Base-by-base conservation (phyloP, 2,888 invertebrate species). In the Sphaerophoria taeniata region DNA sequence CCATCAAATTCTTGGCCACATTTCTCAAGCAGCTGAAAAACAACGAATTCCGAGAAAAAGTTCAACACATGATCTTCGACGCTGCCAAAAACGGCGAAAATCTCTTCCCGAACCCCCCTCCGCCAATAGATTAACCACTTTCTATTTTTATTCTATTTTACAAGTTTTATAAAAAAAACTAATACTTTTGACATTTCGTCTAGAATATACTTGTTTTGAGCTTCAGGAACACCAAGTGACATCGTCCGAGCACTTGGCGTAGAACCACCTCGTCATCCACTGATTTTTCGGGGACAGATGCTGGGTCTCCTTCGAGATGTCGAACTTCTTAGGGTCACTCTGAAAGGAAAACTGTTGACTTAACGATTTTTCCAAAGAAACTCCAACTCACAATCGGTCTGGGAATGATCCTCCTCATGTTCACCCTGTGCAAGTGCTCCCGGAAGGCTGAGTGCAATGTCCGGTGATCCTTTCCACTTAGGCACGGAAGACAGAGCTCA, bases 171-270 rank as follows among this genome's bases (percentile, higher is more conserved):
- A 16, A 43, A 12, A 12, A 43, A 43, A 43, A 7, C n/a, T 24
- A 36, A 67, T 45, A 36, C 31, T 61, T 61, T 47, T 12, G 0
- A 12, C 34, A 11, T 16, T 4, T 56, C 24, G 24, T 39, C 11
- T 16, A 49, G 11, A 45, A 39, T 34, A 24, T 5, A 1, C 1
- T n/a, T 24, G 2, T 3, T 9, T 72, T 39, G 2, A 2, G 24
- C 24, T 14, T 34, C 78, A 82, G 72, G 31, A 78, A 67, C 98
- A 98, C 97, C 98, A 98, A 39, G 94, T 93, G 4, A 91, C 87
- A 89, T 98, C 97, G 81, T 94, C 92, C 87, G 95, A 93, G 90
- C 98, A 99, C 93, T 98, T 98, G 63, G 96, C 97, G 91, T 96
- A 94, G 91, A 96, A 98, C 98, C 98, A 99, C 81, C 95, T 92